These are phyloP conservation scores for Saguinus midas DNA, from an alignment of 2,113 vertebrate species.

Conservation along the genomic window DNA sequence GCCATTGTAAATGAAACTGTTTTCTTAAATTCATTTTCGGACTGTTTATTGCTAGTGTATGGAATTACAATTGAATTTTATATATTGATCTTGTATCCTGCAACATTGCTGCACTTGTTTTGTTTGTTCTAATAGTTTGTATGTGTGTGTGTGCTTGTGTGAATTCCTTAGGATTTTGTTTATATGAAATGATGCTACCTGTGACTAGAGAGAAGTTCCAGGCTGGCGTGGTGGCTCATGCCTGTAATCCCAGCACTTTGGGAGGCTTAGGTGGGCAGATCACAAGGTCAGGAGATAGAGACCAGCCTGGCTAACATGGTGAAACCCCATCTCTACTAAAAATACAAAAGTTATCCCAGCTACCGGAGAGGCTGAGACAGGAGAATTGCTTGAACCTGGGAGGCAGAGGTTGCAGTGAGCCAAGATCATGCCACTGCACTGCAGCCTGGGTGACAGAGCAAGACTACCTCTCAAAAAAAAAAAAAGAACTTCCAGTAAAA, in stretches of 20 bases:
- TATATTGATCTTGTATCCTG: background rate
- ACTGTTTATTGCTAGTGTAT: background rate
- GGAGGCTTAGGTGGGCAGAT: background rate
- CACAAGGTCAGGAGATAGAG: background rate
- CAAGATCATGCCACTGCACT: background rate
- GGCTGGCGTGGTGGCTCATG: accelerated
- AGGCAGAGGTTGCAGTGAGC: background rate
- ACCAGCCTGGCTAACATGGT: background rate
- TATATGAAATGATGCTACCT: background rate
- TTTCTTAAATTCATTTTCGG: background rate
- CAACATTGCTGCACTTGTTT: background rate
- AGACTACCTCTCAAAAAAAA: too few species aligned
- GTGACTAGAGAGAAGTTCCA: background rate
- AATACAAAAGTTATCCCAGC: background rate
- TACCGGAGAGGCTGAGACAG: background rate
- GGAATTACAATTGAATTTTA: background rate
- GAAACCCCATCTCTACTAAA: background rate
- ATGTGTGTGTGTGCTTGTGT: background rate
- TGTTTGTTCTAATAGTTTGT: background rate
- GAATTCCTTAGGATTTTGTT: background rate
- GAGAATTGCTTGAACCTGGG: background rate
- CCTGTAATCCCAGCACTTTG: background rate
- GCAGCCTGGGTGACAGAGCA: too few species aligned
- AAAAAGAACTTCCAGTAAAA: background rate
- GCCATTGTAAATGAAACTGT: background rate